Base-by-base conservation (phyloP, 1,140 invertebrate species). In the Drosophila navojoa region DNA sequence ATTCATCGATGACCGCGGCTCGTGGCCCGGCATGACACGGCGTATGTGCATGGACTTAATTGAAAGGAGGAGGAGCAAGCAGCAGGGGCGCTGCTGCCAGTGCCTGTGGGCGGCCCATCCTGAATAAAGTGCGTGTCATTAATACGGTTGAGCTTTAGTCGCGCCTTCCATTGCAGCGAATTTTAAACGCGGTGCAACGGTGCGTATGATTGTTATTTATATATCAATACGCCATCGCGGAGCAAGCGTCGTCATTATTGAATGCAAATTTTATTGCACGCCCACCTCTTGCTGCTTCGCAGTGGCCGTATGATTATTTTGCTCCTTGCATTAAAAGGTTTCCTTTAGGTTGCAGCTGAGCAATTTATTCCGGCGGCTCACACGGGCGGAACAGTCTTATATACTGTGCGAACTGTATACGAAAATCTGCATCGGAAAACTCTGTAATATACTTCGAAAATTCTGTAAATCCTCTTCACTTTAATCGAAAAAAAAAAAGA, bases 161-260 rank as follows among this genome's bases (percentile, higher is more conserved):
- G n/a, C 47, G 45, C 59, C 64, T 63, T 54, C 66, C 66, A 44
- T 69, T 75, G 77, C 71, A 73, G 79, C 67, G 79, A 69, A 77
- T 82, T 87, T 87, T 77, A 73, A 74, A 67, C 67, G 73, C 35
- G 64, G 11, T 59, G 57, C 84, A 89, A 68, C 79, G 62, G 81
- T 84, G 84, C 84, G 80, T 72, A 87, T 87, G 84, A 87, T 87
- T 89, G 84, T 77, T 89, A 84, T 87, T 89, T 81, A 89, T 81
- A 89, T 82, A 76, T 79, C 42, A 66, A 58, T 78, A 38, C 61
- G 32, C 47, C 67, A 78, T 75, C 77, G 71, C 62, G 76, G 71
- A 71, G 57, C 71, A 62, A 70, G 67, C 84, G 82, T 87, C 84
- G 82, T 87, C 79, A 87, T 87, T 87, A 87, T 84, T 77, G 79